A percentile compares a stretch with the other conserved stretches of the same genome.
Conservation (phyloP, 1,140 invertebrate genomes). For the Phenacoccus solenopsis region DNA sequence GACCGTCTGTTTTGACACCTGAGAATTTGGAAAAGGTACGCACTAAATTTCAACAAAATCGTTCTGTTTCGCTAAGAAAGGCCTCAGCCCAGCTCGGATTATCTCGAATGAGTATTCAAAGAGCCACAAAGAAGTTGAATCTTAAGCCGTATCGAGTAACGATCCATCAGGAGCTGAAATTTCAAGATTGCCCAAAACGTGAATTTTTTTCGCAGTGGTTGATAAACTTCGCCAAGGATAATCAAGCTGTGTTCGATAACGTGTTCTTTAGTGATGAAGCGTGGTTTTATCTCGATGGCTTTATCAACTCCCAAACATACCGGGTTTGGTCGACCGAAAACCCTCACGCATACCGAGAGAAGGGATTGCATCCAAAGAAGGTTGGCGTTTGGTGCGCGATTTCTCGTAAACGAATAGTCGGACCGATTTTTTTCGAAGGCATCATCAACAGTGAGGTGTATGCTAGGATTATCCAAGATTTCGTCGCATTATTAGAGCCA, state of each 20-base stretch:
- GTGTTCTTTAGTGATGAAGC: constrained; percentile 26
- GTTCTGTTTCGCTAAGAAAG: no score
- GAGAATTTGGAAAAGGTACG: no score
- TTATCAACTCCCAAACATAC: constrained; percentile 29
- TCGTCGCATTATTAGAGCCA: no score
- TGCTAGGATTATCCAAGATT: neutral
- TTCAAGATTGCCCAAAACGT: neutral
- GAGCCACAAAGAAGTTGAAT: no score
- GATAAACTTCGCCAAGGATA: neutral
- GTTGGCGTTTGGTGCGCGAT: constrained; percentile 30
- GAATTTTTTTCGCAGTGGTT: neutral
- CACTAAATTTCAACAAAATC: no score
- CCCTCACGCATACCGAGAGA: constrained; percentile 29
- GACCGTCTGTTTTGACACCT: no score
- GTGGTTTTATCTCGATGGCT: constrained; percentile 28
- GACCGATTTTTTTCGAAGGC: no score
- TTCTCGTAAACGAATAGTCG: neutral
- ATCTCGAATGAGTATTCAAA: no score
- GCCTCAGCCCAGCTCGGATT: no score
- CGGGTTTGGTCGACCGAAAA: constrained; percentile 29
- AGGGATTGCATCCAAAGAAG: constrained; percentile 31
- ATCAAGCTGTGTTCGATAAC: constrained; percentile 14
- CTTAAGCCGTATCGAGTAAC: neutral
- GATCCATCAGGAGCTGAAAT: neutral
- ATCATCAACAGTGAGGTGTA: constrained; percentile 22